These are phyloP conservation scores for Seriola aureovittata DNA, from an alignment of 2,113 vertebrate genomes.

Conservation along the genomic window DNA sequence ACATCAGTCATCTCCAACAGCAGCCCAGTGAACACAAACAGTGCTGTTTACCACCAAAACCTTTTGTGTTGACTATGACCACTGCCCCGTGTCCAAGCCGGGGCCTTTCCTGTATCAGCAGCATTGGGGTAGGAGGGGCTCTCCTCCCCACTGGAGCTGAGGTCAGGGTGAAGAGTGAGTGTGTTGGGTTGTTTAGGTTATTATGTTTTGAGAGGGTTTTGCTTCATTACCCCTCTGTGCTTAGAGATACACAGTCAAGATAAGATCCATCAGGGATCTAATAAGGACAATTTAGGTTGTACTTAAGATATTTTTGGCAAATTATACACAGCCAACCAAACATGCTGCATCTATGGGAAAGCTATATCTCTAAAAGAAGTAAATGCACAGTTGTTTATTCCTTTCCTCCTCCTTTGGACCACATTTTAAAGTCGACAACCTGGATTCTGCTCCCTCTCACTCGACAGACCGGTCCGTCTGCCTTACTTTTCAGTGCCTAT, in stretches of 20 bases:
- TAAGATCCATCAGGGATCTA: slow-evolving; percentile 27
- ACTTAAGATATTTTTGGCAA: slow-evolving; percentile 16
- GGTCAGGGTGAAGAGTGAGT: slow-evolving; percentile 43
- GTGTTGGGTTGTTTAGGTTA: slow-evolving; percentile 33
- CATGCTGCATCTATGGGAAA: slow-evolving; percentile 1
- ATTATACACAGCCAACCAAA: slow-evolving; percentile 3
- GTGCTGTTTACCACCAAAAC: slow-evolving; percentile 74
- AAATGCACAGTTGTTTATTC: neutral
- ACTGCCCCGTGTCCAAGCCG: slow-evolving; percentile 61
- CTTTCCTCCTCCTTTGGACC: slow-evolving; percentile 1
- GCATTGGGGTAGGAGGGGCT: slow-evolving; percentile 29
- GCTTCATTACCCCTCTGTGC: slow-evolving; percentile 49
- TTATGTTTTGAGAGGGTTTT: slow-evolving; percentile 45
- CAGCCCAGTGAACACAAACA: slow-evolving; percentile 77
- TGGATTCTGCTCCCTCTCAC: slow-evolving; percentile 47
- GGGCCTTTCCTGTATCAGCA: slow-evolving; percentile 58
- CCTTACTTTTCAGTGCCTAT: slow-evolving; percentile 52
- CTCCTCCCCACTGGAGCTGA: slow-evolving; percentile 25
- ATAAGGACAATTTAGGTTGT: slow-evolving; percentile 24
- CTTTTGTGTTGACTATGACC: slow-evolving; percentile 75
- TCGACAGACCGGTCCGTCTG: slow-evolving; percentile 22
- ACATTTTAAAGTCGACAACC: slow-evolving; percentile 26
- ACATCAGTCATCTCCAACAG: slow-evolving; percentile 80
- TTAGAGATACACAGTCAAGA: slow-evolving; percentile 12
- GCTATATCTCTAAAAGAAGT: slow-evolving; percentile 10